Conservation (phyloP, 2,888 invertebrate species). For the Steinernema carpocapsae region DNA sequence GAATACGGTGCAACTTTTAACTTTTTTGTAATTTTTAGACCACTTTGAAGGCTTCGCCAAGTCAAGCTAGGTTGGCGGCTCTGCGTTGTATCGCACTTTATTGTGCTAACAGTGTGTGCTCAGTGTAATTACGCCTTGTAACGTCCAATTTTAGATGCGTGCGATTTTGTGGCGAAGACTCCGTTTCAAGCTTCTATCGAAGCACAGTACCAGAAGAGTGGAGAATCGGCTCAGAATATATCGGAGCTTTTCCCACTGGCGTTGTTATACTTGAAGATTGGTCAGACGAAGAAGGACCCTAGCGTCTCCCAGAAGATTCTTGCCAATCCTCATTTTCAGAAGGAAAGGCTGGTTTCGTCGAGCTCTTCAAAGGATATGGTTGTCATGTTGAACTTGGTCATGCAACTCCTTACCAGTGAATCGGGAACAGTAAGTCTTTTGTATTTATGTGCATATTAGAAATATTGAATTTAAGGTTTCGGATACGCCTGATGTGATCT, state of each 20-base stretch:
- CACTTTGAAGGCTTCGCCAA: not conserved
- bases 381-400: not conserved
- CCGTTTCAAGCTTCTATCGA: not conserved
- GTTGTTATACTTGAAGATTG: not conserved
- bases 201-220: not conserved
- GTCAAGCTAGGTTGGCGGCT: not conserved
- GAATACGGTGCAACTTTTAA: not conserved
- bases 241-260: not conserved
- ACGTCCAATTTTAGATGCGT: not conserved
- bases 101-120: not conserved
- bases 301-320: too few species aligned
- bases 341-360: not conserved
- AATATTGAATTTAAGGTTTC: not conserved
- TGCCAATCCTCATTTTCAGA: not conserved
- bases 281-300: too few species aligned
- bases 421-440: not conserved
- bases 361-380: not conserved
- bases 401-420: slow-evolving; percentile 13
- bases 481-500: not conserved
- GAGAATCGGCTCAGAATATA: not conserved
- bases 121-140: not conserved
- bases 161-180: not conserved
- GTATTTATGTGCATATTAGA: not conserved
- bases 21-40: not conserved
- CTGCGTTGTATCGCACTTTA: not conserved